Evolutionary conservation across 1,140 invertebrate species (phyloP).

Genomic region (Drosophila nebulosa): DNA sequence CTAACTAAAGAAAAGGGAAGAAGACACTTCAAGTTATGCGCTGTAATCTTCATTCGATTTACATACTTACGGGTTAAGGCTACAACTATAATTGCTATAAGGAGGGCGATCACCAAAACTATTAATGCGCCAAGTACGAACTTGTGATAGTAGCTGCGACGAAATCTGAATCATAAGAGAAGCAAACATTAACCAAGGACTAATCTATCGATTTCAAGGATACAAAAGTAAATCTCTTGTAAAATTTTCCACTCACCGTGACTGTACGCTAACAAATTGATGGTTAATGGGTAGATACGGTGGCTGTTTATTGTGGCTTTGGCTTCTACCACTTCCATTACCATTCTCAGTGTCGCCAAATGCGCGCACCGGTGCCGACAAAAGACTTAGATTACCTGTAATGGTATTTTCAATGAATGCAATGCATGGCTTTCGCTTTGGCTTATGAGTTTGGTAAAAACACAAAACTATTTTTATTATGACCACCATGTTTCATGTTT

Average conservation of each 20-base stretch:
- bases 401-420: conserved; percentile 10
- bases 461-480: not conserved
- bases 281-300: conserved; percentile 41
- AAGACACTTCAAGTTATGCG: not conserved
- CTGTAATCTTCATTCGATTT: not conserved
- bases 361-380: conserved; percentile 44
- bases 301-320: conserved; percentile 35
- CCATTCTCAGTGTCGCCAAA: conserved; percentile 35
- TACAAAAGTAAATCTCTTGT: too few species aligned
- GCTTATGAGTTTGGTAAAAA: not conserved
- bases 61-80: conserved; percentile 58
- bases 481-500: conserved; percentile 18
- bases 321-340: conserved; percentile 29
- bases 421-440: too few species aligned
- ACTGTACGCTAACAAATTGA: conserved; percentile 72
- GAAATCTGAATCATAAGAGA: conserved; percentile 77
- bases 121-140: conserved; percentile 79
- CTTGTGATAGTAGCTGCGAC: conserved; percentile 83
- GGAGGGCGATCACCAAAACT: conserved; percentile 81
- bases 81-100: conserved; percentile 80
- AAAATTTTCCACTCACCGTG: conserved; percentile 52
- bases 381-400: conserved; percentile 58
- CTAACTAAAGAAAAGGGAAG: conserved; percentile 25
- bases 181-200: too few species aligned
- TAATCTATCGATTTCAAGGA: too few species aligned